Base-by-base conservation (phyloP, 2,888 invertebrate species). In the Cantharis nigra region DNA sequence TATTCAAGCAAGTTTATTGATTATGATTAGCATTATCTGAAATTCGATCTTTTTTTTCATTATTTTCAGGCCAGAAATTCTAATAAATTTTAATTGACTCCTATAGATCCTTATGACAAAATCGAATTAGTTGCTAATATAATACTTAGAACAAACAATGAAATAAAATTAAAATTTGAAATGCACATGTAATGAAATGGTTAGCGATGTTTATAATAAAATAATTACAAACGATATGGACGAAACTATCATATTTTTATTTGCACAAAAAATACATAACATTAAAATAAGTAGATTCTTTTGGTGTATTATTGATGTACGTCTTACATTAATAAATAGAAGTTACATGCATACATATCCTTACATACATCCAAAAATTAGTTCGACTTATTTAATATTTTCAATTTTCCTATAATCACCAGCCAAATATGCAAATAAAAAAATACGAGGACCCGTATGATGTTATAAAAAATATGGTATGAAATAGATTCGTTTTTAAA, bases 1-100 rank as follows among this genome's bases (percentile, higher is more conserved):
- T 28, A 84, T 88, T 2, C 92, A 90, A 87, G 89, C 89, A 82
- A 72, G 69, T 64, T 67, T 30, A 10, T 49, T 23, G 16, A 16
- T 16, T 10, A 4, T 26, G 9, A 20, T 33, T 13, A 13, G 2
- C 2, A 64, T 13, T 3, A 16, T 16, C 33, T 16, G 9, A n/a
- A 33, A 16, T 70, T 33, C 69, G 4, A 3, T 4, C 3, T 33
- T 13, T 28, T n/a, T n/a, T 33, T 13, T 13, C 33, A 33, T 33
- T 33, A 33, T n/a, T 33, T 33, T 33, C 13, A 33, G 33, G 33
- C n/a, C n/a, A 49, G n/a, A 49, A 49, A 49, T 49, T 49, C n/a
- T 49, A 5, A 49, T 49, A 7, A 49, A 49, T 49, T 49, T n/a
- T 49, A 49, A 49, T 49, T 49, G n/a, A 49, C 11, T 49, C 49